A percentile compares a stretch with the other conserved stretches of the same genome.
Evolutionary conservation across 2,888 invertebrate species (phyloP).

Genomic region (Melanargia galathea): DNA sequence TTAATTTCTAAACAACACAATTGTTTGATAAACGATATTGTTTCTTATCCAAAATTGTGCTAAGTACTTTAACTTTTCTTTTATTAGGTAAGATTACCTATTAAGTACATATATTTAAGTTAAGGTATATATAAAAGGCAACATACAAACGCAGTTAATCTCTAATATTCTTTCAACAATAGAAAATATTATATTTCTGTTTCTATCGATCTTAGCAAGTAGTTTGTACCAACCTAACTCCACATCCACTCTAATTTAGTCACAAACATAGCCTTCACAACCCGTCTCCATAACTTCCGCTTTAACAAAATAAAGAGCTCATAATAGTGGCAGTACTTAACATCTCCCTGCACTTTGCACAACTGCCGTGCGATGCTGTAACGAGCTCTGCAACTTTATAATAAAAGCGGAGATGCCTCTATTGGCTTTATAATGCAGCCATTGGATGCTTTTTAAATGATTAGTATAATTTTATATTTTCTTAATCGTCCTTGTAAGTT

Average conservation of each 20-base stretch:
- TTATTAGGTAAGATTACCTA: no score
- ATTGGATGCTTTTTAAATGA: neutral
- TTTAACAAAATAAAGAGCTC: conserved; percentile 33
- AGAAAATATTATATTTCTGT: neutral
- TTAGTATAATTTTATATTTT: neutral
- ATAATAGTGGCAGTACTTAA: conserved; percentile 37
- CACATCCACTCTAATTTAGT: conserved; percentile 6
- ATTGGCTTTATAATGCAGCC: conserved; percentile 18
- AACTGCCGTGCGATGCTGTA: conserved; percentile 31
- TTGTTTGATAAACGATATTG: conserved; percentile 15
- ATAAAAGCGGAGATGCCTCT: conserved; percentile 34
- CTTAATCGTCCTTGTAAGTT: neutral
- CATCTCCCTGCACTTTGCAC: conserved; percentile 40
- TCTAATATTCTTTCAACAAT: no score
- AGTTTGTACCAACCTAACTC: neutral
- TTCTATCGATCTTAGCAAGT: neutral
- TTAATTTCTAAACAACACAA: conserved; percentile 17
- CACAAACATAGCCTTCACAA: neutral
- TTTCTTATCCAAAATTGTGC: neutral
- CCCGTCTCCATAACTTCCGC: conserved; percentile 5
- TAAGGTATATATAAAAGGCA: no score
- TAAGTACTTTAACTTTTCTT: neutral
- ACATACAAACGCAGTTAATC: no score
- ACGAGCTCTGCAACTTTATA: conserved; percentile 34
- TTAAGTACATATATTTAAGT: no score